Conservation (phyloP, 2,888 invertebrate species). For the Adela reaumurella region DNA sequence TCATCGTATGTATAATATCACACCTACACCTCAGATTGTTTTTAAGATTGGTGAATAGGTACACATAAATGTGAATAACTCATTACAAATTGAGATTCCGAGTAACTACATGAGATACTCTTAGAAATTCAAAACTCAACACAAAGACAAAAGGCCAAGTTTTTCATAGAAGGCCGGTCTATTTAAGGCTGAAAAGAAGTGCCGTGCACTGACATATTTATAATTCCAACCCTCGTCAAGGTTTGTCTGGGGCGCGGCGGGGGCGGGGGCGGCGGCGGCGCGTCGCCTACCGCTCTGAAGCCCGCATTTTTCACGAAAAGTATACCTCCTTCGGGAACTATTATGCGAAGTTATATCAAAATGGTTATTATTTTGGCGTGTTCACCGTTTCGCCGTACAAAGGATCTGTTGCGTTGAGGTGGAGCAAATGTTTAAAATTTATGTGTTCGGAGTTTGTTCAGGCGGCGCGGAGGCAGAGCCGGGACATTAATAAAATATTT, state of each 20-base stretch:
- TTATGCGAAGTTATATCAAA: not conserved
- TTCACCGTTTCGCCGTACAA: not conserved
- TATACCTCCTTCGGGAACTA: not conserved
- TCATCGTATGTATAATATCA: too few species aligned
- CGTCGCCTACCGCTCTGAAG: not conserved
- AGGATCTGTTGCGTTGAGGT: not conserved
- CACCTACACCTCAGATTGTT: too few species aligned
- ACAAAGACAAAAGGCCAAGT: too few species aligned
- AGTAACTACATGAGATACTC: too few species aligned
- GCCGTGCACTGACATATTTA: conserved; percentile 3
- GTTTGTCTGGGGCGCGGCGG: too few species aligned
- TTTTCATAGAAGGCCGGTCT: too few species aligned
- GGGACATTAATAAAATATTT: not conserved
- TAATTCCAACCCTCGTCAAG: conserved; percentile 3
- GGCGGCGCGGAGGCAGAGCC: not conserved
- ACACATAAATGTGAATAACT: too few species aligned
- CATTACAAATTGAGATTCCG: too few species aligned
- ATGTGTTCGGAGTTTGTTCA: not conserved
- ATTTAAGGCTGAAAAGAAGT: too few species aligned
- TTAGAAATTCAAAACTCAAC: too few species aligned
- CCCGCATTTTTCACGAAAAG: not conserved
- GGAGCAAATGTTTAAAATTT: not conserved
- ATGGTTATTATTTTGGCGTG: not conserved
- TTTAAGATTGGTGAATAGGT: too few species aligned
- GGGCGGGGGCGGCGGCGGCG: not conserved